Conservation (phyloP, 1,140 invertebrate species). For the Melanaphis sacchari region DNA sequence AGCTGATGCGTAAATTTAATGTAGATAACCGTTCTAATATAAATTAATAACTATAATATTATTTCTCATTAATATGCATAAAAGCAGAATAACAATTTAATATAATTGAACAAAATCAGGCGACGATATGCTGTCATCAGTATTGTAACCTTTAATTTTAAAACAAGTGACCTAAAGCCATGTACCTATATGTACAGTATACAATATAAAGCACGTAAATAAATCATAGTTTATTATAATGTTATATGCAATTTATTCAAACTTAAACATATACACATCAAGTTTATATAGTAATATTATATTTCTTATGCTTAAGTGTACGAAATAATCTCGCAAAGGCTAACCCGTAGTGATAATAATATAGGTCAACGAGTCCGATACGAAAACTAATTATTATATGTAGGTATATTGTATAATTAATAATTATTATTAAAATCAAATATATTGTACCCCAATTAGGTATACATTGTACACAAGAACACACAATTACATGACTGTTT, state of each 20-base stretch:
- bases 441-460: background rate
- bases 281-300: background rate
- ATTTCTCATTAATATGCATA: background rate
- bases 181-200: background rate
- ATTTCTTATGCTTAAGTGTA: background rate
- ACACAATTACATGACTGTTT: background rate
- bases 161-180: background rate
- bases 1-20: background rate
- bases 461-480: too few relatives aligned
- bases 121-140: background rate
- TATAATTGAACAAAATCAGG: background rate
- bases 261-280: background rate
- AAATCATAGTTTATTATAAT: background rate
- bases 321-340: background rate
- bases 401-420: too few relatives aligned
- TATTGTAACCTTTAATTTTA: background rate
- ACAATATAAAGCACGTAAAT: background rate
- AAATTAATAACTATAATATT: background rate
- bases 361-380: background rate
- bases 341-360: background rate
- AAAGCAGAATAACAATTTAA: background rate
- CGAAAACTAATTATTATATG: background rate
- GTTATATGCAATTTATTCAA: background rate
- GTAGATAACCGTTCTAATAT: background rate
- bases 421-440: background rate